phyloP scores from a whole-genome alignment of 2,797 vertebrate genomes.

The Bradypodion pumilum region DNA sequence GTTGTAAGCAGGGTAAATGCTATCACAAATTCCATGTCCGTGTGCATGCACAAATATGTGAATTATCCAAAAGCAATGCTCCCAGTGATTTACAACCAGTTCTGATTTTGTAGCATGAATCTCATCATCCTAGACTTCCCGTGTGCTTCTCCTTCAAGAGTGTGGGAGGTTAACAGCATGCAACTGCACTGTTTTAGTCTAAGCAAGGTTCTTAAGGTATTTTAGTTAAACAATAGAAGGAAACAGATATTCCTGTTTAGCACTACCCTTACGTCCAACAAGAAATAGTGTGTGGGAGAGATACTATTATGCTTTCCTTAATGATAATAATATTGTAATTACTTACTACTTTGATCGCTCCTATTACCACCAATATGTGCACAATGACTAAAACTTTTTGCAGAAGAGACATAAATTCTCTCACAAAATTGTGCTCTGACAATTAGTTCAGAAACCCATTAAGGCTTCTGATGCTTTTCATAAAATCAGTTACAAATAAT shows the following conservation, averaged over 20 bases:
- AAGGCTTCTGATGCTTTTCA: constrained; percentile 44
- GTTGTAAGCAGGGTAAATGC: no score
- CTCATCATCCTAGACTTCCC: not conserved
- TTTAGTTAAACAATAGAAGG: not conserved
- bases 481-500: constrained; percentile 59
- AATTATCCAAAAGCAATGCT: no score
- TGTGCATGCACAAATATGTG: no score
- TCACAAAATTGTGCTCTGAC: not conserved
- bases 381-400: constrained; percentile 46
- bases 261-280: not conserved
- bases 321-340: not conserved
- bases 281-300: not conserved
- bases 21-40: no score
- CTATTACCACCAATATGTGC: constrained; percentile 26
- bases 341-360: not conserved
- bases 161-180: not conserved
- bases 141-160: not conserved
- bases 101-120: not conserved
- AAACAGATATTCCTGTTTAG: constrained; percentile 4
- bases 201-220: not conserved
- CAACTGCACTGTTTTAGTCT: not conserved
- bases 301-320: not conserved
- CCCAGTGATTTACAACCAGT: not conserved
- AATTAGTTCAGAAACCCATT: constrained; percentile 29
- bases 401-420: constrained; percentile 42